Conservation (phyloP, 2,888 invertebrate genomes). For the Stenichneumon culpator region DNA sequence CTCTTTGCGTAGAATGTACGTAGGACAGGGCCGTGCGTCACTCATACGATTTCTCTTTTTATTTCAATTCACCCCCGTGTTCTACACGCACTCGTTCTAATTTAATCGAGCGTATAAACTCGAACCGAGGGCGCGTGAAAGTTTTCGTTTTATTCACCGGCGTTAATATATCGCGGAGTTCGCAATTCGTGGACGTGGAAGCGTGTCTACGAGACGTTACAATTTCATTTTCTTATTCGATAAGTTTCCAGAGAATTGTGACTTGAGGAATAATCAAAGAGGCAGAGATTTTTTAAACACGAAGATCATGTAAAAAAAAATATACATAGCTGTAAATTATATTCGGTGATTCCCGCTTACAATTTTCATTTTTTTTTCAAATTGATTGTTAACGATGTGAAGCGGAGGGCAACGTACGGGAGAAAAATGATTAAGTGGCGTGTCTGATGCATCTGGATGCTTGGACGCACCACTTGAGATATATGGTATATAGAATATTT, state of each 20-base stretch:
- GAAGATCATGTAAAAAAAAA: not conserved
- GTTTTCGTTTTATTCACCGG: constrained; percentile 51
- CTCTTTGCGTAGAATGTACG: not conserved
- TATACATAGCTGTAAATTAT: not conserved
- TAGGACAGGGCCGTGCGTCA: constrained; percentile 14
- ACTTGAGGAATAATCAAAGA: not conserved
- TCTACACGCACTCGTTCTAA: constrained; percentile 54
- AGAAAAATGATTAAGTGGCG: constrained; percentile 25
- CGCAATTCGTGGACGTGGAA: constrained; percentile 27
- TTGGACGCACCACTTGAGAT: constrained; percentile 31
- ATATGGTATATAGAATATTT: not conserved
- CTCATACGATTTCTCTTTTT: constrained; percentile 22
- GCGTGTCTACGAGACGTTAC: not conserved
- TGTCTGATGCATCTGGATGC: constrained; percentile 3
- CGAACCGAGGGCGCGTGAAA: constrained; percentile 20
- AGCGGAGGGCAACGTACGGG: constrained; percentile 20
- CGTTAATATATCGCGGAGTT: constrained; percentile 57
- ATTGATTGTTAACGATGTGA: not conserved
- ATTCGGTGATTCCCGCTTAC: not conserved
- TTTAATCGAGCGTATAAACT: constrained; percentile 58
- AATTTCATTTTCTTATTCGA: not conserved
- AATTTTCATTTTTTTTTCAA: not conserved
- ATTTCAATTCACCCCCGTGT: constrained; percentile 44
- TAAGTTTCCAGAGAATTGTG: not conserved
- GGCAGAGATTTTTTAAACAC: not conserved